Evolutionary conservation across 53 echinoderm and acorn worm species (phyloP), one percentile per base, ranked within the genome.

Genomic region (Pentamera pediparva): DNA sequence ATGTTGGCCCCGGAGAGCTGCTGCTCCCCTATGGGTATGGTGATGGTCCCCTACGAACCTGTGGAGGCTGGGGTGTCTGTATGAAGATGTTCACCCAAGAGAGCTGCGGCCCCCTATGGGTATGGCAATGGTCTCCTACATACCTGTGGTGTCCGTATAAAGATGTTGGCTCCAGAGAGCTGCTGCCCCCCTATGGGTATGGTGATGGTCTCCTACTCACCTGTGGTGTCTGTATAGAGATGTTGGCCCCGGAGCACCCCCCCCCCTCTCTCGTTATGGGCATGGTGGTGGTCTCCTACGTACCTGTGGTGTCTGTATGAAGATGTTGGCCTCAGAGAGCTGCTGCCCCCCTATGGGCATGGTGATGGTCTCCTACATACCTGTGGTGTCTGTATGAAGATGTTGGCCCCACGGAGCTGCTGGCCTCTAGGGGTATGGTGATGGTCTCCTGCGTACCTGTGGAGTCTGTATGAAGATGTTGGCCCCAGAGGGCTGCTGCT

Each of bases 361-460:
- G 22, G 84, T 78, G 32, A 79, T 88, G 25, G 78, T 83, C 39
- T 88, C n/a, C n/a, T n/a, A n/a, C n/a, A n/a, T n/a, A n/a, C n/a
- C n/a, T 67, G 52, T 2, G 73, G 73, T 7, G 73, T 72, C 73
- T 72, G n/a, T n/a, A n/a, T n/a, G n/a, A n/a, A n/a, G n/a, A n/a
- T n/a, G n/a, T n/a, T 61, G 34, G 61, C 35, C 15, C 61, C 61
- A 20, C 31, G 19, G 6, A 34, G 18, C 35, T 61, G 61, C 31
- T 61, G 31, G 6, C 31, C 32, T n/a, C n/a, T n/a, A n/a, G n/a
- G n/a, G n/a, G n/a, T n/a, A n/a, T n/a, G n/a, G n/a, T n/a, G n/a
- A n/a, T n/a, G n/a, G n/a, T n/a, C n/a, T n/a, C n/a, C n/a, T n/a
- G n/a, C n/a, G n/a, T n/a, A n/a, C 67, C 39, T 67, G 52, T 2